A percentile compares a stretch with the other conserved stretches of the same genome.
Conservation (phyloP, 1,140 invertebrate genomes). For the Megalopta genalis region DNA sequence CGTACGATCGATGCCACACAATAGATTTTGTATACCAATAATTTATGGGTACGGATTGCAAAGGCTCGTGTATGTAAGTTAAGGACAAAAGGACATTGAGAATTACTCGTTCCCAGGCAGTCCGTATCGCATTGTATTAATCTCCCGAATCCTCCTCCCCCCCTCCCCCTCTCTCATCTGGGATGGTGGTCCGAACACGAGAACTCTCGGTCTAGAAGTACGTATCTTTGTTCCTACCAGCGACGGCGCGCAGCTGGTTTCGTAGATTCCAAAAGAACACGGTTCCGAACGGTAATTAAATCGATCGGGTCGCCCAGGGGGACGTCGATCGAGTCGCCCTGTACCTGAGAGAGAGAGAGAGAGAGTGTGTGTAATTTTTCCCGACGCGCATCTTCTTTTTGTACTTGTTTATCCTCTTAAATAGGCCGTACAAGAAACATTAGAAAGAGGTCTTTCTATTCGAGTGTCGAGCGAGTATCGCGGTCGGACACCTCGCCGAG, state of each 20-base stretch:
- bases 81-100: constrained; percentile 31
- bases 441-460: background rate
- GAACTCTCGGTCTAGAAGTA: constrained; percentile 14
- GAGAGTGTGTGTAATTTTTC: background rate
- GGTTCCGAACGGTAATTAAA: background rate
- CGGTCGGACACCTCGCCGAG: constrained; percentile 34
- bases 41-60: constrained; percentile 49
- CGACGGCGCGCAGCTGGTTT: background rate
- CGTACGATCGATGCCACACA: constrained; percentile 40
- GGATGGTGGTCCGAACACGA: constrained; percentile 46
- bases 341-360: background rate
- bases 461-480: constrained; percentile 22
- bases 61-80: constrained; percentile 42
- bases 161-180: background rate
- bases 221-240: constrained; percentile 33
- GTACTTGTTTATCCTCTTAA: background rate
- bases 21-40: constrained; percentile 51
- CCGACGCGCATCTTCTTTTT: background rate
- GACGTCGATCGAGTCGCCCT: background rate
- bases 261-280: background rate
- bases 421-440: background rate
- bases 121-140: constrained; percentile 39
- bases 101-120: constrained; percentile 3
- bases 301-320: background rate
- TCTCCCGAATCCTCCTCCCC: too few relatives aligned